Base-by-base conservation (phyloP, 2,888 invertebrate genomes). In the Apodemia duryi region DNA sequence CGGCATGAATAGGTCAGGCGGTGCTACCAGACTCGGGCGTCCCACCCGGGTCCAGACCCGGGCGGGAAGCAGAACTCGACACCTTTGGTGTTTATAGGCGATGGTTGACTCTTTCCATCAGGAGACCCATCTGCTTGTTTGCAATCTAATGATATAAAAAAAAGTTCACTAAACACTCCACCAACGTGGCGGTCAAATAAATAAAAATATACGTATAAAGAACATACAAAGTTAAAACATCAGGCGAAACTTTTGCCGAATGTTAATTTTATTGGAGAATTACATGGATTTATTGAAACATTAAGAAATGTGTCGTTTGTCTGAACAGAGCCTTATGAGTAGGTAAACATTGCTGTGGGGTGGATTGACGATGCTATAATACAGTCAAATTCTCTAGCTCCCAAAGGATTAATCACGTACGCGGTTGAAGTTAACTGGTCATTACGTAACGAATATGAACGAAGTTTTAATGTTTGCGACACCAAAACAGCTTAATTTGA, bases 331-430 rank as follows among this genome's bases (percentile, higher is more conserved):
- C 51, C 51, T 21, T 7, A 51, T 21, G 21, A 5, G 51, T 21
- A 21, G 21, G 21, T 51, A 51, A 32, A 57, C 57, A 57, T 32
- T 57, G 11, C 10, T 57, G 32, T 32, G 32, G 32, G 6, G 57
- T 57, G 57, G 13, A 57, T 57, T 32, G 57, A 32, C 32, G 32
- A 57, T 32, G 57, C 13, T 32, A 32, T 32, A 32, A 57, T 57
- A 57, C 57, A 57, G 28, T 57, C 32, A 32, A 32, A 57, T 57
- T 57, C 10, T 13, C 57, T 32, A 13, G 10, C 57, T 29, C 32
- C 32, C 57, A 13, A 32, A 57, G 57, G 57, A 57, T 13, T 57
- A 32, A 29, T 13, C 57, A 57, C 28, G 28, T 57, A 57, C 51
- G 21, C 21, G 7, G 3, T 57, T 57, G 32, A 57, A 57, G 57